These are phyloP conservation scores for Iselma pallidipennis DNA, from an alignment of 2,888 invertebrate species.

Conservation along the genomic window DNA sequence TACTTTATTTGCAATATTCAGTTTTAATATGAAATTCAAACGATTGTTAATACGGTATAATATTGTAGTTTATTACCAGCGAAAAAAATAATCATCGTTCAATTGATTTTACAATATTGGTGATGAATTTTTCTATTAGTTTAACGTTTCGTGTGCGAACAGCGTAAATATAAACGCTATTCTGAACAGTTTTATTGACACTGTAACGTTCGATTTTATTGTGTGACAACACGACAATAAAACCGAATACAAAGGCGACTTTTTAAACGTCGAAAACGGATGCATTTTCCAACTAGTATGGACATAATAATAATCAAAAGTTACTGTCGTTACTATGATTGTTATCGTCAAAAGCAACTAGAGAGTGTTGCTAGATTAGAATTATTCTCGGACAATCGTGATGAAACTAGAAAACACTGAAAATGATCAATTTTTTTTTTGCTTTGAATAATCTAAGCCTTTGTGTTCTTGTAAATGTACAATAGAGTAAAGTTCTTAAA, in stretches of 20 bases:
- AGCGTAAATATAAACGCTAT: constrained; percentile 33
- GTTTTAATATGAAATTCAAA: not conserved
- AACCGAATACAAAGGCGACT: constrained; percentile 13
- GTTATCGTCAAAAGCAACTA: not conserved
- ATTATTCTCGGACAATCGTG: too few species aligned
- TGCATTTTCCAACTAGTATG: too few species aligned
- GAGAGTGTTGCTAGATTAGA: not conserved
- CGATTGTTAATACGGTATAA: not conserved
- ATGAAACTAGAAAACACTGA: too few species aligned
- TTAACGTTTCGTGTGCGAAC: constrained; percentile 28
- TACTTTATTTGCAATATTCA: not conserved
- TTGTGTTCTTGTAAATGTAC: not conserved
- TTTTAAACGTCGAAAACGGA: not conserved
- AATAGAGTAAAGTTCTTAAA: not conserved
- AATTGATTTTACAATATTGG: not conserved
- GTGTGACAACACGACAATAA: constrained; percentile 13
- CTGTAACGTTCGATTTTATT: constrained; percentile 18
- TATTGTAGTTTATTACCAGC: not conserved
- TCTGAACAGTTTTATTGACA: constrained; percentile 30
- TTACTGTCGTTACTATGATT: not conserved
- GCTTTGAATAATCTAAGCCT: not conserved
- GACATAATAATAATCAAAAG: not conserved
- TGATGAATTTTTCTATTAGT: constrained; percentile 25
- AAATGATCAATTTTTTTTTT: not conserved
- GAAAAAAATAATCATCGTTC: not conserved